Conservation (phyloP, 2,888 invertebrate genomes). For the Hyles lineata region DNA sequence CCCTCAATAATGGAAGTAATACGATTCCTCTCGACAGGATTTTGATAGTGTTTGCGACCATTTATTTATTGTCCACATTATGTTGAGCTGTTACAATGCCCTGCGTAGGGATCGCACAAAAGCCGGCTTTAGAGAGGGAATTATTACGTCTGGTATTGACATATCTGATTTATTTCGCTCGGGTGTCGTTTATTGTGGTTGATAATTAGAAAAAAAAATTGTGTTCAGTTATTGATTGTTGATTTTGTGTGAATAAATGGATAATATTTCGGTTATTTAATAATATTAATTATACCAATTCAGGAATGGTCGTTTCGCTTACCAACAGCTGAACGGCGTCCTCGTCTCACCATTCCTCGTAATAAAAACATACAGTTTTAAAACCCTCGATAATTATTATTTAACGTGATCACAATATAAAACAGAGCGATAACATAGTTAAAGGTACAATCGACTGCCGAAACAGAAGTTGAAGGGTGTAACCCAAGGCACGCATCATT, state of each 20-base stretch:
- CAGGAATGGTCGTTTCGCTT: too few species aligned
- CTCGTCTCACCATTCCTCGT: too few species aligned
- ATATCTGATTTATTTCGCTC: constrained; percentile 54
- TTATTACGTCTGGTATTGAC: constrained; percentile 56
- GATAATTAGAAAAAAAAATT: constrained; percentile 37
- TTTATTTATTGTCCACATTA: constrained; percentile 54
- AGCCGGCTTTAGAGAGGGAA: constrained; percentile 30
- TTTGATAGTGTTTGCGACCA: constrained; percentile 61
- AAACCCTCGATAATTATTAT: too few species aligned
- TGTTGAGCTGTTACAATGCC: constrained; percentile 54
- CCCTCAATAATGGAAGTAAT: constrained; percentile 51
- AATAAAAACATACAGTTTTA: too few species aligned
- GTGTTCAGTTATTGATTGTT: constrained; percentile 6
- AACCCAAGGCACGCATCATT: too few species aligned
- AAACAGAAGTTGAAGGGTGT: too few species aligned
- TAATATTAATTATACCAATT: too few species aligned
- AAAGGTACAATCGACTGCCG: too few species aligned
- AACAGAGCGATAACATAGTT: too few species aligned
- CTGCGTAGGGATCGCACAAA: constrained; percentile 35
- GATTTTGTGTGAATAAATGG: not conserved
- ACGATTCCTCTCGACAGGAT: constrained; percentile 46
- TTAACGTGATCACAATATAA: too few species aligned
- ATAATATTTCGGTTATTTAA: too few species aligned
- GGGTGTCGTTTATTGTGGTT: constrained; percentile 48
- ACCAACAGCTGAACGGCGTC: too few species aligned